Evolutionary conservation across 2,888 invertebrate genomes (phyloP).

Genomic region (Nudaria mundana): DNA sequence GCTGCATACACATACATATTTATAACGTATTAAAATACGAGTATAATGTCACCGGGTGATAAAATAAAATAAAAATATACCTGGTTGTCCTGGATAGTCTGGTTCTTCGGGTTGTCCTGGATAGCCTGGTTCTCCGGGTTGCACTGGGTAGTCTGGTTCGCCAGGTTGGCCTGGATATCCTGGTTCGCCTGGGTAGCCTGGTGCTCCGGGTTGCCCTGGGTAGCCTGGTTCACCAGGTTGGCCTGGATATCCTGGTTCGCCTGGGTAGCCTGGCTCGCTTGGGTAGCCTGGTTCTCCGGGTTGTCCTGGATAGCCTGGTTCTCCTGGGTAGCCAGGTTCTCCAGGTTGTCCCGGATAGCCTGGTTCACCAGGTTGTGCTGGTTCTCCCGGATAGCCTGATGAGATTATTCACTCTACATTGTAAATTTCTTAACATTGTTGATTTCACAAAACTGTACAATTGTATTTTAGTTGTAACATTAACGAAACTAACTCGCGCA

Average conservation of each 20-base stretch:
- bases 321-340: conserved; percentile 3
- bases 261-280: conserved; percentile 4
- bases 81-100: conserved; percentile 7
- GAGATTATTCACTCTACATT: no score
- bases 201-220: conserved; percentile 32
- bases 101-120: conserved; percentile 5
- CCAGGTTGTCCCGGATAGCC: conserved; percentile 6
- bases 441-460: no score
- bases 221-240: conserved; percentile 65
- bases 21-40: no score
- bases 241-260: conserved; percentile 9
- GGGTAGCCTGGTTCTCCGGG: conserved; percentile 10
- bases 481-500: no score
- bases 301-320: conserved; percentile 26
- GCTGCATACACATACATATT: no score
- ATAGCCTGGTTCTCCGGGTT: conserved; percentile 4
- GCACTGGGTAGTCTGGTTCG: not conserved
- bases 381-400: conserved; percentile 6
- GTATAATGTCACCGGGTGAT: no score
- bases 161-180: not conserved
- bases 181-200: conserved; percentile 31
- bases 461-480: no score
- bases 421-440: no score
- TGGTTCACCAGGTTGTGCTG: conserved; percentile 7
- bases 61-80: no score